Evolutionary conservation across 2,888 invertebrate genomes (phyloP), one percentile per base, ranked within the genome.

Genomic region (Oscheius onirici): DNA sequence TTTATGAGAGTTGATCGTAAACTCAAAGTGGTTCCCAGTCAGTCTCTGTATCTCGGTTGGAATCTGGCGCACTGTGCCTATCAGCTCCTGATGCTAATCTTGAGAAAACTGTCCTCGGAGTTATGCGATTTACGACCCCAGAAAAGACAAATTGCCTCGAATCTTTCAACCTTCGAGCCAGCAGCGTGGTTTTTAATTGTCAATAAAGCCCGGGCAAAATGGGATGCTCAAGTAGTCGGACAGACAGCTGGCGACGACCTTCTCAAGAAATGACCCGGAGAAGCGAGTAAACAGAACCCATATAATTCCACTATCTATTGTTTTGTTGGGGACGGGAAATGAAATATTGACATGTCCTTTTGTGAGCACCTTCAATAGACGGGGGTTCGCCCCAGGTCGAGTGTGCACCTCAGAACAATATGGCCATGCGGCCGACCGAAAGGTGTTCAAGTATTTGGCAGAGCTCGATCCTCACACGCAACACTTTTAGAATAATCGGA

Each of bases 281-380:
- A 41, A 41, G 22, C 40, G 60, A 49, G 20, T 63, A 20, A 17
- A 46, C 34, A 55, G 26, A 46, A 34, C 34, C 34, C 34, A 34
- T 34, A 34, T 34, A 34, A 34, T 34, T 34, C 46, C 3, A 11
- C 55, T n/a, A 43, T 34, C 46, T 46, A 63, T 66, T 66, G 66
- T 66, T 66, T 49, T 34, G 34, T 54, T 17, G 52, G n/a, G 41
- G 40, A 22, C 52, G 52, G 52, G 8, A 34, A 40, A 66, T 66
- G 66, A 66, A 66, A 66, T 66, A 66, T 66, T 66, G 66, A 66
- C 66, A 66, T 41, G 66, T 34, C 66, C 51, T 66, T 66, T 66
- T 51, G 51, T 17, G 22, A 28, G 28, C 15, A 34, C 34, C 34
- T 34, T 34, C 34, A 34, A 34, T 52, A 40, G 40, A 54, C 34